Conservation (phyloP, 2,888 invertebrate genomes). For the Pedicia rivosa region DNA sequence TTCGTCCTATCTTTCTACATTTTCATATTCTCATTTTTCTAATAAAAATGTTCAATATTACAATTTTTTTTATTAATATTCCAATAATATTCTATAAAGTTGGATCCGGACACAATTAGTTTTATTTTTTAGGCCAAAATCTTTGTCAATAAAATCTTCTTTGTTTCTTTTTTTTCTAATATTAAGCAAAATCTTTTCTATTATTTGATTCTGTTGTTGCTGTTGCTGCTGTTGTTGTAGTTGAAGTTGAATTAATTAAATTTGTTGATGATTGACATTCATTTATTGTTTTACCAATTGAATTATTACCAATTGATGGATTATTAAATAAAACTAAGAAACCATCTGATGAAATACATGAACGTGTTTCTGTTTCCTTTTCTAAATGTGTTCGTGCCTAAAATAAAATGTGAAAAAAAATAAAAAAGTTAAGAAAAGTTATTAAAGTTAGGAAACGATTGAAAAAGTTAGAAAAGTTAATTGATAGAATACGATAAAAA, state of each 20-base stretch:
- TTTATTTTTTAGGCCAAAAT: too few species aligned
- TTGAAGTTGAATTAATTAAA: not conserved
- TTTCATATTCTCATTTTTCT: too few species aligned
- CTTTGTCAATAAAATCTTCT: too few species aligned
- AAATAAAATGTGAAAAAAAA: slow-evolving; percentile 2
- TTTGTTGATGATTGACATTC: slow-evolving; percentile 2
- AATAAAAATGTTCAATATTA: too few species aligned
- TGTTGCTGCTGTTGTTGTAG: slow-evolving; percentile 3
- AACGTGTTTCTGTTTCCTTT: slow-evolving; percentile 26
- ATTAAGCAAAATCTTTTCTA: too few species aligned
- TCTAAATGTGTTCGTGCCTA: slow-evolving; percentile 30
- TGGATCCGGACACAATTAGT: too few species aligned
- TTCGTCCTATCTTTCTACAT: too few species aligned
- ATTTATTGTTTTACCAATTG: not conserved
- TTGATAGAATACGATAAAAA: too few species aligned
- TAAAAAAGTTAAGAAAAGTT: not conserved
- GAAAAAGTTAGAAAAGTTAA: too few species aligned
- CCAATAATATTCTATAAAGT: too few species aligned
- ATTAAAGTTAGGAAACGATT: not conserved
- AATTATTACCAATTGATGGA: slow-evolving; percentile 8
- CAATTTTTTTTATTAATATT: too few species aligned
- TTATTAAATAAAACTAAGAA: slow-evolving; percentile 27
- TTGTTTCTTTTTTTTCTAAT: too few species aligned
- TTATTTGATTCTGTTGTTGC: not conserved
- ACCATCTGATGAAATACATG: slow-evolving; percentile 25